phyloP scores from a whole-genome alignment of 1,140 invertebrate species.

The Limonius californicus region DNA sequence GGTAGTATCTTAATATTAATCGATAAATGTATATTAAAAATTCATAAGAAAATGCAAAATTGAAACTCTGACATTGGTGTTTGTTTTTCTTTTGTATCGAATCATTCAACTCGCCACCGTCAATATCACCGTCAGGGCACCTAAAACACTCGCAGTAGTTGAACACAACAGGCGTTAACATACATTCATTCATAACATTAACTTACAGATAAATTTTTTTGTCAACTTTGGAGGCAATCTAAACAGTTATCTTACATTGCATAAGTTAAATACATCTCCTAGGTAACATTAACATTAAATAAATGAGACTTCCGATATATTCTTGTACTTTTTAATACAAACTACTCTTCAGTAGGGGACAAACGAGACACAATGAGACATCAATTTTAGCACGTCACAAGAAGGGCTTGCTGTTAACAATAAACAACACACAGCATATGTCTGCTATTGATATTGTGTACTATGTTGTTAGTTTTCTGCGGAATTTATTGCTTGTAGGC shows the following conservation, averaged over 20 bases:
- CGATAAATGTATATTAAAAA: neutral
- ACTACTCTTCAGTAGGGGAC: too few relatives aligned
- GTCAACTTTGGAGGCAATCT: neutral
- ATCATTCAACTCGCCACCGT: neutral
- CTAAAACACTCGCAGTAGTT: neutral
- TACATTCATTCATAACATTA: too few relatives aligned
- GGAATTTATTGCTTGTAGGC: too few relatives aligned
- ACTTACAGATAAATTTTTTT: too few relatives aligned
- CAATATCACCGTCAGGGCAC: neutral
- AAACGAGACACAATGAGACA: too few relatives aligned
- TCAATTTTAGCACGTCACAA: too few relatives aligned
- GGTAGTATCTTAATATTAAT: neutral
- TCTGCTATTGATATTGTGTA: too few relatives aligned
- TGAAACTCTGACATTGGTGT: neutral
- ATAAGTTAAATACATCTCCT: neutral
- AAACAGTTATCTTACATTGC: neutral
- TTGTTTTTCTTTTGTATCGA: neutral
- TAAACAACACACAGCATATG: too few relatives aligned
- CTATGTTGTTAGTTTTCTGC: too few relatives aligned
- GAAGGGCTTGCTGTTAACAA: too few relatives aligned
- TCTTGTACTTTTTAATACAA: too few relatives aligned
- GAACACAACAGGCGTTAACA: neutral
- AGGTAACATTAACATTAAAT: neutral
- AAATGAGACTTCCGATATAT: neutral
- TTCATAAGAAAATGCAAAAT: constrained; percentile 1